Evolutionary conservation across 2,888 invertebrate genomes (phyloP).

Genomic region (Athrips mouffetella): DNA sequence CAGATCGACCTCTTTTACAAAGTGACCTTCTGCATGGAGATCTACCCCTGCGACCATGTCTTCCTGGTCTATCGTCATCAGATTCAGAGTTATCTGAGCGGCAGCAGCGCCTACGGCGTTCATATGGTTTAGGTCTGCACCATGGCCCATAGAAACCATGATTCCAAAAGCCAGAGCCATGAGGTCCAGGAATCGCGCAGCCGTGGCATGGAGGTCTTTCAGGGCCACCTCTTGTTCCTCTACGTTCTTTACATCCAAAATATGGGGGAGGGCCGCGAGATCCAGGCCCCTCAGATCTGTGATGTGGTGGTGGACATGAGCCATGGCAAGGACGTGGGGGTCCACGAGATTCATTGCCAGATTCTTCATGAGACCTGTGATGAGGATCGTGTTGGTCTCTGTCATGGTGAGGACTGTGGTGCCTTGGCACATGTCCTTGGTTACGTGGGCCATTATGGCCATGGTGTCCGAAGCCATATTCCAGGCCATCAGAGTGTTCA

Average conservation of each 20-base stretch:
- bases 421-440: too few species aligned
- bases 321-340: not conserved
- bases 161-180: not conserved
- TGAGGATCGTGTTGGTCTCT: not conserved
- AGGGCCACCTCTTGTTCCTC: not conserved
- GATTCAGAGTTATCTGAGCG: not conserved
- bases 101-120: not conserved
- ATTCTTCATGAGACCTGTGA: too few species aligned
- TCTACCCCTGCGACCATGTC: slow-evolving; percentile 5
- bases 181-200: not conserved
- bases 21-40: not conserved
- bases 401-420: not conserved
- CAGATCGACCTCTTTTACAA: not conserved
- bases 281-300: too few species aligned
- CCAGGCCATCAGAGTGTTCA: too few species aligned
- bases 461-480: not conserved
- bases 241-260: not conserved
- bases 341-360: not conserved
- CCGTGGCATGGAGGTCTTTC: not conserved
- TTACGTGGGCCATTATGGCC: not conserved
- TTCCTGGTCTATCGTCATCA: not conserved
- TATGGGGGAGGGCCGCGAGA: not conserved
- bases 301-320: too few species aligned
- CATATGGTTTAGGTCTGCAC: slow-evolving; percentile 6
- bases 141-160: slow-evolving; percentile 11